These are phyloP conservation scores for Tragulus kanchil DNA, from an alignment of 2,113 vertebrate species.

Conservation along the genomic window DNA sequence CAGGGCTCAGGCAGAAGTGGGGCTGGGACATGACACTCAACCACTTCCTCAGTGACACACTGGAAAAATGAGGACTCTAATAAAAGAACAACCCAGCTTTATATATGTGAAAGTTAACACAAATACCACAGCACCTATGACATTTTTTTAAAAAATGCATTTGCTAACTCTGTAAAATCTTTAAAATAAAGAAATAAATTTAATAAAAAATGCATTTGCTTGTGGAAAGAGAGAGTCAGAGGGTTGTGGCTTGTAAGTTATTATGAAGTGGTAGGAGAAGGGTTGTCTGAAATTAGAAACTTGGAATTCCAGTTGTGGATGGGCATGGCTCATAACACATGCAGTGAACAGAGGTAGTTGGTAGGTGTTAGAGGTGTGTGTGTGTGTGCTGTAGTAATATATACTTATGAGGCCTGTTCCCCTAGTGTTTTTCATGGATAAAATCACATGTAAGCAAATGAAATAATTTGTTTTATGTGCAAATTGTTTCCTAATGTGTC, in stretches of 20 bases:
- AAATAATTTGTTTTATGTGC: not conserved
- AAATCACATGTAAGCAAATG: not conserved
- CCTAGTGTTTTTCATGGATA: not conserved
- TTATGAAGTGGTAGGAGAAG: not conserved
- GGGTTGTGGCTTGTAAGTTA: not conserved
- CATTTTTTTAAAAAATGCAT: not conserved
- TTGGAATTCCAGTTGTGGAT: not conserved
- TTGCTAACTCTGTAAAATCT: too few relatives aligned
- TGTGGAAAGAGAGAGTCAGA: not conserved
- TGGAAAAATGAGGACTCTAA: not conserved
- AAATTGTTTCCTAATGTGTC: not conserved
- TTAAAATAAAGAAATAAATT: too few relatives aligned
- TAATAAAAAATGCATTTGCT: not conserved
- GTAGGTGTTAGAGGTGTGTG: not conserved
- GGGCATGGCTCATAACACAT: not conserved
- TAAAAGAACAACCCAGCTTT: not conserved
- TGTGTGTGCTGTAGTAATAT: not conserved
- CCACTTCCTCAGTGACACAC: not conserved
- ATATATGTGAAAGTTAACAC: not conserved
- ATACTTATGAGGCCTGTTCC: not conserved
- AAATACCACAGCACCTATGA: not conserved
- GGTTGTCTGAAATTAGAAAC: not conserved
- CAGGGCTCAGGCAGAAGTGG: not conserved
- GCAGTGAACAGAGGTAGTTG: not conserved
- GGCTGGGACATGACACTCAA: not conserved